A percentile compares a stretch with the other conserved stretches of the same genome.
Evolutionary conservation across 35 echinoderm and acorn worm species (phyloP).

Genomic region (Heliocidaris tuberculata): DNA sequence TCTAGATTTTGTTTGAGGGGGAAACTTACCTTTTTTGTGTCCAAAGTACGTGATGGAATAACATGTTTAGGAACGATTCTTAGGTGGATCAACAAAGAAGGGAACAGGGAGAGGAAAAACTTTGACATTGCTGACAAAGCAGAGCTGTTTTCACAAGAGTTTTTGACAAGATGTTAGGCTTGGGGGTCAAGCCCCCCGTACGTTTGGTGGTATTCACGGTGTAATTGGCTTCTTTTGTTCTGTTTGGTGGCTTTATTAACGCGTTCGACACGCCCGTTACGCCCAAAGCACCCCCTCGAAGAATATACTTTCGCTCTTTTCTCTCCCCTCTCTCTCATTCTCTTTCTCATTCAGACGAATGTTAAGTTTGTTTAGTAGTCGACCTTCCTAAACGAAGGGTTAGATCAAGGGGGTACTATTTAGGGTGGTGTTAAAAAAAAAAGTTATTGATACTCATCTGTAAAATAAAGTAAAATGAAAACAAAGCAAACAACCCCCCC

Average conservation of each 20-base stretch:
- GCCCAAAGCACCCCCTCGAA: conserved; percentile 32
- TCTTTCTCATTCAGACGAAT: too few species aligned
- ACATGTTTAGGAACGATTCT: neutral
- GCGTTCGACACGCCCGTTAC: neutral
- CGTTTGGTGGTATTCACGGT: neutral
- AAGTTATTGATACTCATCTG: too few species aligned
- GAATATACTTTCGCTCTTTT: neutral
- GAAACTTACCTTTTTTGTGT: neutral
- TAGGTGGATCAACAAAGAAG: neutral
- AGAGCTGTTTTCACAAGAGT: neutral
- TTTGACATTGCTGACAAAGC: conserved; percentile 28
- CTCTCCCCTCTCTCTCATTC: too few species aligned
- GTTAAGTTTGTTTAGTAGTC: too few species aligned
- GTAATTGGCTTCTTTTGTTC: conserved; percentile 28
- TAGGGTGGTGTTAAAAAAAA: too few species aligned
- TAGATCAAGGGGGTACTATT: too few species aligned
- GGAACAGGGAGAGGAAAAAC: neutral
- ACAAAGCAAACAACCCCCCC: too few species aligned
- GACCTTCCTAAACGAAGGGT: too few species aligned
- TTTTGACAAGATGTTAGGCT: neutral
- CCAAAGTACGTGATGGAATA: neutral
- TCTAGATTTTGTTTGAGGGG: neutral
- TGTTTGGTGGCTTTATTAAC: neutral
- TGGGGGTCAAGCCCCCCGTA: neutral
- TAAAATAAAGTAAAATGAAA: too few species aligned